Evolutionary conservation across 2,888 invertebrate species (phyloP).

Genomic region (Pycnomerus fuliginosus): DNA sequence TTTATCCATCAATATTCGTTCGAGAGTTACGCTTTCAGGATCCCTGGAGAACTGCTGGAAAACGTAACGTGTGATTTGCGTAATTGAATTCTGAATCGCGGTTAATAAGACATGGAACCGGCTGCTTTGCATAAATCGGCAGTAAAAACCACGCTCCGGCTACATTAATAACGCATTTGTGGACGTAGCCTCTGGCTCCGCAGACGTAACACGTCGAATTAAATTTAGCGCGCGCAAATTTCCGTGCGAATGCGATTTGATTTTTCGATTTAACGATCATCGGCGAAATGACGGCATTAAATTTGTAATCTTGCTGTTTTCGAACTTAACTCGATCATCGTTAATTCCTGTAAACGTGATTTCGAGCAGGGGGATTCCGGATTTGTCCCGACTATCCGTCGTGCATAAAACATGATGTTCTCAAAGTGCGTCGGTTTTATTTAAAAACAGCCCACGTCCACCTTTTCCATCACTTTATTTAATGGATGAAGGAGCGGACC

Average conservation of each 20-base stretch:
- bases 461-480: constrained; percentile 24
- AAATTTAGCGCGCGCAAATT: background rate
- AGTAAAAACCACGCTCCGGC: constrained; percentile 12
- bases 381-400: constrained; percentile 31
- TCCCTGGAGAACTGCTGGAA: too few species aligned
- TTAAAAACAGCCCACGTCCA: constrained; percentile 18
- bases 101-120: constrained; percentile 7
- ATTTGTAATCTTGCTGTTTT: constrained; percentile 30
- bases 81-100: constrained; percentile 20
- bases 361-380: constrained; percentile 28
- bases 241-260: background rate
- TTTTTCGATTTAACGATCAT: background rate
- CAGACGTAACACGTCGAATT: background rate
- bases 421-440: constrained; percentile 22
- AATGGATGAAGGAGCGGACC: constrained; percentile 19
- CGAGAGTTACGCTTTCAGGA: too few species aligned
- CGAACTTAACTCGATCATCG: constrained; percentile 34
- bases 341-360: constrained; percentile 35
- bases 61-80: too few species aligned
- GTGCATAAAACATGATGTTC: constrained; percentile 36
- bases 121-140: constrained; percentile 9
- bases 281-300: too few species aligned
- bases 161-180: constrained; percentile 14
- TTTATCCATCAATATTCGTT: too few species aligned
- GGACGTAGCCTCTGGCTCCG: constrained; percentile 1